Base-by-base conservation (phyloP, 2,113 vertebrate species). In the Pimephales promelas region DNA sequence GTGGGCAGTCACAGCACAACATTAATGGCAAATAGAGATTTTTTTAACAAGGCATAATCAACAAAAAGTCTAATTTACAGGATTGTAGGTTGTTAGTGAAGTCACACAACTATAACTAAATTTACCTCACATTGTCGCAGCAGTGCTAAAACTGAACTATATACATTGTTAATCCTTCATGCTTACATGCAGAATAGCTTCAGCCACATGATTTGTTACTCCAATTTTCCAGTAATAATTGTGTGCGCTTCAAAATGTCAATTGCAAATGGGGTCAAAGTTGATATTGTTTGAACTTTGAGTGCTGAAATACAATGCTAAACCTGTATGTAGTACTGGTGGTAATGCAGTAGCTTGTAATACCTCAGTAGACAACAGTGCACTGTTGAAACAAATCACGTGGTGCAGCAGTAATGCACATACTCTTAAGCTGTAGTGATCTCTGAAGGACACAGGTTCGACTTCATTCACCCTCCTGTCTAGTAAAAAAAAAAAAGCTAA, bases 111-210 rank as follows among this genome's bases (percentile, higher is more conserved):
- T 72, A n/a, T 74, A 28, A 52, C 13, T 77, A 57, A 59, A 59
- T 77, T 5, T 20, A 24, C 3, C 57, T 47, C 43, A 13, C 43
- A 52, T n/a, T 61, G 8, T 52, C 10, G 5, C 6, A 20, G 36
- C 40, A 36, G 6, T 56, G 64, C 79, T 56, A 18, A 40, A 54
- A 72, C 47, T 20, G 18, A 64, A 49, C 28, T 62, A 70, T 62
- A 70, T 28, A 61, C 20, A 45, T 8, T 62, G 34, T 43, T 77
- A 70, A 83, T 83, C 70, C 16, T 62, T 80, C 57, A 83, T n/a
- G n/a, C 45, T 73, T 74, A 73, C 72, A 79, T 56, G 45, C 80
- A 86, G 73, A 83, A 36, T 24, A 83, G 40, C 66, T 5, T 24
- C 13, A 2, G 36, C 72, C 22, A 34, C 78, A 9, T 86, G 64